Percentiles rank a stretch among this genome's conserved stretches.
These are phyloP conservation scores for Euschistus heros DNA, from an alignment of 1,140 invertebrate species.

Conservation along the genomic window DNA sequence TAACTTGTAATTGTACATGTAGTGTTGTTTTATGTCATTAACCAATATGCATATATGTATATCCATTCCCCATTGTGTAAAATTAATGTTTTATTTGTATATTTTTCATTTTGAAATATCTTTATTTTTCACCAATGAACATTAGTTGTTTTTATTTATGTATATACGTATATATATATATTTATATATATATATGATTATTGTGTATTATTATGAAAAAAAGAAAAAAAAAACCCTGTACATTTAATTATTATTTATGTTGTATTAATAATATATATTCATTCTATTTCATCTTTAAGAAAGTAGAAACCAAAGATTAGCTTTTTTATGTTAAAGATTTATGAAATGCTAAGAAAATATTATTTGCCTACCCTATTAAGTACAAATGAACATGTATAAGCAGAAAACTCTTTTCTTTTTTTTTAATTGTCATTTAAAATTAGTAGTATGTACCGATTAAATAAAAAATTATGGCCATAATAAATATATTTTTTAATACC, in stretches of 20 bases:
- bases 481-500: too few species aligned
- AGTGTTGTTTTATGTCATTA: conserved; percentile 11
- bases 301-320: conserved; percentile 16
- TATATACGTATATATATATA: not conserved
- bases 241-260: conserved; percentile 10
- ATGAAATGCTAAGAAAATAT: too few species aligned
- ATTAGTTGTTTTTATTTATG: conserved; percentile 8
- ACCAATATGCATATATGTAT: not conserved
- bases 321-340: conserved; percentile 2
- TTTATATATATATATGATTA: not conserved
- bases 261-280: conserved; percentile 1
- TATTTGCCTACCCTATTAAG: too few species aligned
- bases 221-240: not conserved
- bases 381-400: too few species aligned
- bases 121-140: not conserved
- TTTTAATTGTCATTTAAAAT: too few species aligned
- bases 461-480: too few species aligned
- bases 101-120: not conserved
- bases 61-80: conserved; percentile 5
- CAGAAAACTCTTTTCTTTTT: too few species aligned
- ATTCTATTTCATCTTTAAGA: not conserved
- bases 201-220: too few species aligned
- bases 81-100: conserved; percentile 15
- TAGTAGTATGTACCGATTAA: too few species aligned
- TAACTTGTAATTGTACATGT: conserved; percentile 4